Evolutionary conservation across 2,797 vertebrate genomes (phyloP).

Genomic region (Gymnoscopelus braueri): DNA sequence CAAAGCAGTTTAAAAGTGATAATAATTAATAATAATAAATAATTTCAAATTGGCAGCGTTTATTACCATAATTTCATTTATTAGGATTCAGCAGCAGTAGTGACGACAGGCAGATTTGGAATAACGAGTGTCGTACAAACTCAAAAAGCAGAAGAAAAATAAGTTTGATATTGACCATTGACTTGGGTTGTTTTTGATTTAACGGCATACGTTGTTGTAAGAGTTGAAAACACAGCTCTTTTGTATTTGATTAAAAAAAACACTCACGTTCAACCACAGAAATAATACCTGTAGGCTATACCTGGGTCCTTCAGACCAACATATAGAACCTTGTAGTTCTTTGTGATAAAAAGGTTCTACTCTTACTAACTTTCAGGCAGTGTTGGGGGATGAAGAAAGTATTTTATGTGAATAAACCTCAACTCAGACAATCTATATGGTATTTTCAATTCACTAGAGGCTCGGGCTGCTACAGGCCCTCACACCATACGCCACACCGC

Average conservation of each 20-base stretch:
- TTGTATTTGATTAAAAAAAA: too few relatives aligned
- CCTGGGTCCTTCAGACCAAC: background rate
- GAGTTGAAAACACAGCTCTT: background rate
- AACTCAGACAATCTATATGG: too few relatives aligned
- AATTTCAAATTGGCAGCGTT: background rate
- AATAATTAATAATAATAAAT: too few relatives aligned
- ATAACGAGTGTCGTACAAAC: slow-evolving; percentile 11
- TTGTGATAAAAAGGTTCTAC: background rate
- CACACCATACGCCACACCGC: background rate
- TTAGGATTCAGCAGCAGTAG: slow-evolving; percentile 34
- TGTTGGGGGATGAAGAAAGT: too few relatives aligned
- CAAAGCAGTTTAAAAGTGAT: background rate
- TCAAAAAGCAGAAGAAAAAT: slow-evolving; percentile 15
- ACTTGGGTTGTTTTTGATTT: too few relatives aligned
- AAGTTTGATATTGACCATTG: background rate
- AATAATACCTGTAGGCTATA: too few relatives aligned
- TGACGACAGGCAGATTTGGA: slow-evolving; percentile 33
- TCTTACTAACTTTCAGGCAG: slow-evolving; percentile 1
- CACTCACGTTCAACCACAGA: too few relatives aligned
- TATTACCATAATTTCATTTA: slow-evolving; percentile 34
- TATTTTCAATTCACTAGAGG: too few relatives aligned
- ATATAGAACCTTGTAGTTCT: background rate
- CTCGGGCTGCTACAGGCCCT: too few relatives aligned
- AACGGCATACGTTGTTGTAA: too few relatives aligned
- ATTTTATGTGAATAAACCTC: too few relatives aligned